Base-by-base conservation (phyloP, 2,113 vertebrate species). In the Etheostoma spectabile region DNA sequence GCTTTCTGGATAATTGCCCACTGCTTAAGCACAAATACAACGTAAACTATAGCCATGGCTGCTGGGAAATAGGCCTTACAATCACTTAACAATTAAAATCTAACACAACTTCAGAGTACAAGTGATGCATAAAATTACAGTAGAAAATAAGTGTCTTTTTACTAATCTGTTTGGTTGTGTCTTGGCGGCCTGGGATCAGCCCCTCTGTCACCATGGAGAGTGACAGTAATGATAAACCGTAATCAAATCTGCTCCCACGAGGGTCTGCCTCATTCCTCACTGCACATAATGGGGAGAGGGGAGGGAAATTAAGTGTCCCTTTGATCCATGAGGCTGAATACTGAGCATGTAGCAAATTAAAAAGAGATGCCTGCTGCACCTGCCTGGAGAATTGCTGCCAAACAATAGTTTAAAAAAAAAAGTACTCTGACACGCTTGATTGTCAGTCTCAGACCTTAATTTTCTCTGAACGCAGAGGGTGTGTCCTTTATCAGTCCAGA, bases 201-300 rank as follows among this genome's bases (percentile, higher is more conserved):
- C 79, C 84, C 80, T 84, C 73, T 84, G 87, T 86, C 87, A 88
- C 88, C 73, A 72, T 45, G 79, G 82, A 93, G 86, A 92, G 86
- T 74, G 88, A 90, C 91, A 83, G 88, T 90, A 93, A 94, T 94
- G 91, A 94, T 93, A 94, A 91, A 93, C 85, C 81, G 86, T 93
- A 93, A 94, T 93, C 93, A 93, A 91, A 93, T 90, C 77, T 74
- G 85, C 79, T 92, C 90, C 90, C 80, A 2, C 7, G 83, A 90
- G 88, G 83, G 78, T 83, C 86, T 61, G 62, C 84, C 87, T 93
- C 86, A 61, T 92, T 88, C 79, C 82, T 92, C 86, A 72, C 86
- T 83, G 77, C 81, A 85, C 87, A 87, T 90, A 92, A 89, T 87
- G 53, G 82, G 85, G 80, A 86, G 86, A 90, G 84, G 84, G 89